A percentile compares a stretch with the other conserved stretches of the same genome.
Conservation (phyloP, 1,140 invertebrate species). For the Littorina saxatilis region DNA sequence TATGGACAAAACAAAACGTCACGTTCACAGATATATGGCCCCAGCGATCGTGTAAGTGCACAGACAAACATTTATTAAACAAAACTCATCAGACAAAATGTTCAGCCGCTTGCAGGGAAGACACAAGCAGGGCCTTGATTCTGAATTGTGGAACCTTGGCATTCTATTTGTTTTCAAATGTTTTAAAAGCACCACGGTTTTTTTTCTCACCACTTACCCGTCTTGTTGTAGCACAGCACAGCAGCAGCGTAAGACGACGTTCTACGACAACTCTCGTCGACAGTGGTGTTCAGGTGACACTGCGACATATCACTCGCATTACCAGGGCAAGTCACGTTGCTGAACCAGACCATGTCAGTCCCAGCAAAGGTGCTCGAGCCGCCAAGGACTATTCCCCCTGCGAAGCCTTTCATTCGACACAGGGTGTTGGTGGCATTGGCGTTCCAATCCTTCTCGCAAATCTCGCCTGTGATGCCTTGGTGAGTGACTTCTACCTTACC, state of each 20-base stretch:
- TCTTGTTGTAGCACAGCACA: conserved; percentile 61
- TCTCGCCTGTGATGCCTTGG: conserved; percentile 55
- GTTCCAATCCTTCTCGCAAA: conserved; percentile 61
- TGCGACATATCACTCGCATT: conserved; percentile 44
- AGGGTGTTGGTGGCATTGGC: conserved; percentile 58
- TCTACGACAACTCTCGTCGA: conserved; percentile 48
- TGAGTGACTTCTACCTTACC: conserved; percentile 55
- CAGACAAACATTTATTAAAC: no score
- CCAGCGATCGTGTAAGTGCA: no score
- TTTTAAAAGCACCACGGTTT: no score
- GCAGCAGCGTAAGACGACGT: conserved; percentile 57
- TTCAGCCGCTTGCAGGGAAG: no score
- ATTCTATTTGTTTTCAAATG: no score
- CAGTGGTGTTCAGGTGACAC: conserved; percentile 48
- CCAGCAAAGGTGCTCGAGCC: neutral
- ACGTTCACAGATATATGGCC: no score
- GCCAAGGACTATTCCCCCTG: conserved; percentile 57
- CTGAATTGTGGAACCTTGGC: no score
- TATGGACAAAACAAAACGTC: no score
- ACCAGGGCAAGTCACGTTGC: conserved; percentile 51
- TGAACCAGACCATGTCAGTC: conserved; percentile 54
- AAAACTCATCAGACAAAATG: no score
- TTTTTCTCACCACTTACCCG: no score
- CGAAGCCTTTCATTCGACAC: conserved; percentile 53
- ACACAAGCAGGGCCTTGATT: no score